These are phyloP conservation scores for Pachyramphus minor DNA, from an alignment of 2,113 vertebrate genomes.

Conservation along the genomic window DNA sequence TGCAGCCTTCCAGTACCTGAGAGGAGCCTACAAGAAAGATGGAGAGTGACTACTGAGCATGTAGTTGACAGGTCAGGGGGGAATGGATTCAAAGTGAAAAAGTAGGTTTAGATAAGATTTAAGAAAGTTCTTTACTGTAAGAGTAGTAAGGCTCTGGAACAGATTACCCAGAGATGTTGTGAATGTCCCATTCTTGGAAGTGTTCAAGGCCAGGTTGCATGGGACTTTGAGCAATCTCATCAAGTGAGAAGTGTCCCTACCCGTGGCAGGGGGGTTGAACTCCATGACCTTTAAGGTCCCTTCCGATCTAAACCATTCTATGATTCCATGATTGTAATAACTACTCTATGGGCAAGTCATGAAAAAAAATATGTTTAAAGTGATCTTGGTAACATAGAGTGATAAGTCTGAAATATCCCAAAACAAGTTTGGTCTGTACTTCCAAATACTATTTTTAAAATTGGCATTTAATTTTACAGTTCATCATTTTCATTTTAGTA, in stretches of 20 bases:
- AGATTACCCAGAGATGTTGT: neutral
- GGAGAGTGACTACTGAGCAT: neutral
- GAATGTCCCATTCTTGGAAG: neutral
- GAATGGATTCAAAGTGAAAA: neutral
- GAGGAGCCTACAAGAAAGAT: neutral
- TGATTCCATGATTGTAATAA: neutral
- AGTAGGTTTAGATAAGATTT: neutral
- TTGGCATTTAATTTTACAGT: conserved; percentile 33
- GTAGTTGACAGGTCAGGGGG: neutral
- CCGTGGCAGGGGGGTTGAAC: neutral
- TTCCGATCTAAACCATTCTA: neutral
- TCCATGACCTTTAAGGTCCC: neutral
- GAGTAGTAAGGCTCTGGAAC: neutral
- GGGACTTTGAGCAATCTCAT: neutral
- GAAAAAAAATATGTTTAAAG: neutral
- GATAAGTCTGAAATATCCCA: neutral
- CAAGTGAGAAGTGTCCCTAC: neutral
- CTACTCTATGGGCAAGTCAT: neutral
- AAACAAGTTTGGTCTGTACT: neutral
- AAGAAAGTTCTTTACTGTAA: neutral
- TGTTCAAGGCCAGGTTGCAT: neutral
- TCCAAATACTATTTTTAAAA: conserved; percentile 43
- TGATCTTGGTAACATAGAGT: neutral
- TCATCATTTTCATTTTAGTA: neutral
- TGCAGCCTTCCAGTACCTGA: neutral